These are phyloP conservation scores for Dysidea cf. avara DNA, from an alignment of 37 sponge, comb jelly and placozoan genomes.

Conservation along the genomic window DNA sequence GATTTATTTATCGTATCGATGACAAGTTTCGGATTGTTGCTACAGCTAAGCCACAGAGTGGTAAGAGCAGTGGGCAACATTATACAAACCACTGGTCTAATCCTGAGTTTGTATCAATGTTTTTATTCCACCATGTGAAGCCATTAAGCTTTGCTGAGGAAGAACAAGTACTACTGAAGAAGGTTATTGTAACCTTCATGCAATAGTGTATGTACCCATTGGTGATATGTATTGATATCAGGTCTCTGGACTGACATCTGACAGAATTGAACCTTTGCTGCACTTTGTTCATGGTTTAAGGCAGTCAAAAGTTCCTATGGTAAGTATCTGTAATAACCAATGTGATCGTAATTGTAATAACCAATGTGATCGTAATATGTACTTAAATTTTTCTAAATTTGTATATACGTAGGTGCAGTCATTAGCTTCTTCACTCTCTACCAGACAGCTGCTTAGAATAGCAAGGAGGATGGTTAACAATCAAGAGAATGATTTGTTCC, in stretches of 20 bases:
- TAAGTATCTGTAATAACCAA: background rate
- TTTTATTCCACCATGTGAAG: slow-evolving; percentile 53
- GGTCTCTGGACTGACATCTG: slow-evolving; percentile 33
- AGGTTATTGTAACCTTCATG: slow-evolving; percentile 47
- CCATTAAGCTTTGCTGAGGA: slow-evolving; percentile 37
- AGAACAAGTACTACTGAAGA: slow-evolving; percentile 27
- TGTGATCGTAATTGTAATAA: background rate
- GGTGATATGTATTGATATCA: background rate
- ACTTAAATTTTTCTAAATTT: background rate
- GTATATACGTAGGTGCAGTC: slow-evolving; percentile 41
- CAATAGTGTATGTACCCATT: slow-evolving; percentile 7
- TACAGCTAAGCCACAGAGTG: slow-evolving; percentile 41
- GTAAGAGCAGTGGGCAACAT: background rate
- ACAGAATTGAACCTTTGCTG: slow-evolving; percentile 31
- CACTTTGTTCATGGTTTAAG: slow-evolving; percentile 39
- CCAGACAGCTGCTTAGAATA: slow-evolving; percentile 76
- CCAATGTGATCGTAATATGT: background rate
- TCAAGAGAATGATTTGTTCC: slow-evolving; percentile 28
- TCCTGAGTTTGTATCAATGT: slow-evolving; percentile 71
- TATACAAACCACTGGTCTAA: slow-evolving; percentile 30
- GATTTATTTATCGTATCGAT: slow-evolving; percentile 50
- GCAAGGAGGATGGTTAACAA: slow-evolving; percentile 39
- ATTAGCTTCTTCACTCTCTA: slow-evolving; percentile 67
- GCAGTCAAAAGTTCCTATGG: slow-evolving; percentile 38
- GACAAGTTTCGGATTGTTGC: slow-evolving; percentile 58